Percentiles rank a stretch among this genome's conserved stretches.
These are phyloP conservation scores for Pyralis farinalis DNA, from an alignment of 2,888 invertebrate species.

Conservation along the genomic window DNA sequence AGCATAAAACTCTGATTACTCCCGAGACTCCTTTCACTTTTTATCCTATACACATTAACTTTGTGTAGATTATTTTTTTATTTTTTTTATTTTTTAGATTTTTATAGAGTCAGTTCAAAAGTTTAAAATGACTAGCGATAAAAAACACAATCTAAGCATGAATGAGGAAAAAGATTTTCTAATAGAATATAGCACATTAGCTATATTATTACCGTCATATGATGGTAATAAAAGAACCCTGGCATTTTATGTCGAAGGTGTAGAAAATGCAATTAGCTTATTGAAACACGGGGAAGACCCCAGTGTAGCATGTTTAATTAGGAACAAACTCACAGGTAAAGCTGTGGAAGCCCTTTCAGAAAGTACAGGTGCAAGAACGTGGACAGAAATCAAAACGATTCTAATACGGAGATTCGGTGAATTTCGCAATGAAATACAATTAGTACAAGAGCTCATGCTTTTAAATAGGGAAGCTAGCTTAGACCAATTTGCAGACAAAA, in stretches of 20 bases:
- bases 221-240: conserved; percentile 26
- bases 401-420: conserved; percentile 10
- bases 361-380: conserved; percentile 8
- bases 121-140: conserved; percentile 14
- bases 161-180: conserved; percentile 6
- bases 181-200: conserved; percentile 9
- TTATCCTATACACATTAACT: neutral
- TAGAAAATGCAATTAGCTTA: conserved; percentile 21
- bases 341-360: conserved; percentile 18
- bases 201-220: conserved; percentile 21
- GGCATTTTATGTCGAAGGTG: conserved; percentile 21
- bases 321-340: conserved; percentile 21
- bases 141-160: conserved; percentile 4
- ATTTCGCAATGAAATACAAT: neutral
- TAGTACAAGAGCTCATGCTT: neutral
- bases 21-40: conserved; percentile 12
- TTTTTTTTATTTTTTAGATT: neutral
- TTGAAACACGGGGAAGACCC: conserved; percentile 9
- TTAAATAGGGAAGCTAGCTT: neutral
- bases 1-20: conserved; percentile 18
- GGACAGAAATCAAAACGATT: conserved; percentile 17
- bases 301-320: conserved; percentile 20
- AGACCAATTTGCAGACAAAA: conserved; percentile 16
- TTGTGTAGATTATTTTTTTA: neutral
- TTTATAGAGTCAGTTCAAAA: neutral